Evolutionary conservation across 2,888 invertebrate genomes (phyloP), one percentile per base, ranked within the genome.

Genomic region (Andrena chrysosceles): DNA sequence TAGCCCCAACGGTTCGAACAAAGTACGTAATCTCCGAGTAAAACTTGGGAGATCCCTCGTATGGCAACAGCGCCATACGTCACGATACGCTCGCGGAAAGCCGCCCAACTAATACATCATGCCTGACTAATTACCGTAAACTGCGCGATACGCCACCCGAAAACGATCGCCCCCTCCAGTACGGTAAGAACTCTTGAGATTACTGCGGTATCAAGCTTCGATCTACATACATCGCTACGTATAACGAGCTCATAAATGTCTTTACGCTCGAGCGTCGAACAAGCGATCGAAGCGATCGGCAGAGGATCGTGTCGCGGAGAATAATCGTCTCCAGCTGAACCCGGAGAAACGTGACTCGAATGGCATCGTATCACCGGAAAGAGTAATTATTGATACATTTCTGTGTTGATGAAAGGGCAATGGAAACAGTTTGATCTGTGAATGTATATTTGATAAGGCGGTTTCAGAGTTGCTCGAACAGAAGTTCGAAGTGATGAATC

Each of bases 171-270:
- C 54, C 54, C 54, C 35, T 23, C 20, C 54, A 60, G 62, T 33
- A 29, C 54, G 54, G 52, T 77, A 81, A 76, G 81, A 76, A 78
- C 80, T 70, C 71, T 42, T 33, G 70, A 48, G 48, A 64, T 68
- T 62, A 67, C n/a, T 72, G 62, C 52, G 52, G 66, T 64, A 59
- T 66, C 64, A 49, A 69, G 35, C 60, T 35, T 23, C 10, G 70
- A 79, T 81, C 74, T 63, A 23, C 63, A 64, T 56, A 16, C 33
- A 52, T 56, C 23, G 54, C 48, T 20, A 16, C 20, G 31, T 52
- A 56, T 77, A 81, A 85, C 75, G 71, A 73, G 77, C 56, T 72
- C 69, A 62, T 77, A 80, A 85, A 83, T 49, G 67, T 48, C 62
- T 63, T 76, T 68, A 72, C 29, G 54, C 16, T 52, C 29, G 16